Conservation (phyloP, 1,140 invertebrate species). For the Chironomus tepperi region DNA sequence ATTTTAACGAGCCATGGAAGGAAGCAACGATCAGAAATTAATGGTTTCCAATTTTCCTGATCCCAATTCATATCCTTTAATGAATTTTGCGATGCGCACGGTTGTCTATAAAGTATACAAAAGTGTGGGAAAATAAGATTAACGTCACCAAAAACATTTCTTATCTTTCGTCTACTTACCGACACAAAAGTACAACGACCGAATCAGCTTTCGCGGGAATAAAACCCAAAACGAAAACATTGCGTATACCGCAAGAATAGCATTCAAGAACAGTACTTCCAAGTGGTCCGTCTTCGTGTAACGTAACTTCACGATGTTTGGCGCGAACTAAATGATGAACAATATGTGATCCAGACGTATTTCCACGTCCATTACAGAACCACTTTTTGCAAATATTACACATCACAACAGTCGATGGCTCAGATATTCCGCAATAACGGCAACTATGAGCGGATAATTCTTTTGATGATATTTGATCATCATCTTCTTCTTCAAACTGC, state of each 20-base stretch:
- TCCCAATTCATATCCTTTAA: conserved; percentile 99
- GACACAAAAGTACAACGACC: conserved; percentile 94
- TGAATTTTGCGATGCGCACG: conserved; percentile 93
- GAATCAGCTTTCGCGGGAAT: conserved; percentile 99
- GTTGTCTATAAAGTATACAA: conserved; percentile 50
- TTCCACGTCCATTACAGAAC: conserved; percentile 99
- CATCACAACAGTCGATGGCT: conserved; percentile 94
- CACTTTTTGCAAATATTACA: conserved; percentile 98
- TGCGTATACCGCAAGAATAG: conserved; percentile 95
- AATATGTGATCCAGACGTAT: conserved; percentile 96
- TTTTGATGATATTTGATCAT: conserved; percentile 47
- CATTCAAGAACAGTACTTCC: conserved; percentile 98
- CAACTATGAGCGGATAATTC: conserved; percentile 91
- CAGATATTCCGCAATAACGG: conserved; percentile 98
- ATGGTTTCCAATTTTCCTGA: conserved; percentile 97
- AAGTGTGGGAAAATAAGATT: conserved; percentile 25
- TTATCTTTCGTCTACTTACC: conserved; percentile 41
- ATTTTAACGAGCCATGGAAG: conserved; percentile 95
- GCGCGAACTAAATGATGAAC: conserved; percentile 97
- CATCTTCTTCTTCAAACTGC: conserved; percentile 87
- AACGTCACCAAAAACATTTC: conserved; percentile 17
- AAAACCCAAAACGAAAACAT: conserved; percentile 97
- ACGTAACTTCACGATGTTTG: conserved; percentile 97
- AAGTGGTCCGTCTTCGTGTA: conserved; percentile 94
- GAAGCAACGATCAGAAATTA: conserved; percentile 93